Percentiles rank a stretch among this genome's conserved stretches.
phyloP scores from a whole-genome alignment of 2,113 vertebrate genomes.

The Anoura caudifer region DNA sequence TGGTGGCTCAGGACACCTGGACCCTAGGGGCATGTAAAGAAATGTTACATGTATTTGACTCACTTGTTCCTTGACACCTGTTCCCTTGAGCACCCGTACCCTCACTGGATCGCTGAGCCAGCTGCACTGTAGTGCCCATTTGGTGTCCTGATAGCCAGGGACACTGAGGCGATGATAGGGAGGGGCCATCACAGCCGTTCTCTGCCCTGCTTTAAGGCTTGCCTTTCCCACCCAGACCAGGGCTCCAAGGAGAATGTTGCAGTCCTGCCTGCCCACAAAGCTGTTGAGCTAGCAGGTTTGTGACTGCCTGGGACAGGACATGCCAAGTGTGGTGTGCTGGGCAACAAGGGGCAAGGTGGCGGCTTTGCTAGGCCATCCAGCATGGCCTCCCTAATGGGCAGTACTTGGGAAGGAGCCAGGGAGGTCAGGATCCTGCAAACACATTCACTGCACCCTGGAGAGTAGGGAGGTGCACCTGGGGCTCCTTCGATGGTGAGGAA shows the following conservation, averaged over 20 bases:
- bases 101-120: background rate
- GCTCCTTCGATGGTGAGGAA: background rate
- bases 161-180: constrained; percentile 72
- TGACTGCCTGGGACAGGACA: background rate
- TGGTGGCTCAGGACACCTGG: background rate
- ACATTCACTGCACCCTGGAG: too few species aligned
- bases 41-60: background rate
- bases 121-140: background rate
- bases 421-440: background rate
- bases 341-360: background rate
- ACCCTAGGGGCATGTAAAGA: background rate
- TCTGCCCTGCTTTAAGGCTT: constrained; percentile 77
- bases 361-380: background rate
- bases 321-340: background rate
- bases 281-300: background rate
- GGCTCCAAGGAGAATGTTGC: background rate
- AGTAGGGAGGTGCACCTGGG: background rate
- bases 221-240: constrained; percentile 62
- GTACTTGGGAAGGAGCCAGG: background rate
- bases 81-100: too few species aligned
- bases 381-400: accelerated
- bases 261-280: background rate
- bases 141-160: background rate
- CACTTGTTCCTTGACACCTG: background rate
- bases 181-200: constrained; percentile 84